A percentile compares a stretch with the other conserved stretches of the same genome.
These are phyloP conservation scores for Ophthalmolycus amberensis DNA, from an alignment of 2,113 vertebrate genomes.

Conservation along the genomic window DNA sequence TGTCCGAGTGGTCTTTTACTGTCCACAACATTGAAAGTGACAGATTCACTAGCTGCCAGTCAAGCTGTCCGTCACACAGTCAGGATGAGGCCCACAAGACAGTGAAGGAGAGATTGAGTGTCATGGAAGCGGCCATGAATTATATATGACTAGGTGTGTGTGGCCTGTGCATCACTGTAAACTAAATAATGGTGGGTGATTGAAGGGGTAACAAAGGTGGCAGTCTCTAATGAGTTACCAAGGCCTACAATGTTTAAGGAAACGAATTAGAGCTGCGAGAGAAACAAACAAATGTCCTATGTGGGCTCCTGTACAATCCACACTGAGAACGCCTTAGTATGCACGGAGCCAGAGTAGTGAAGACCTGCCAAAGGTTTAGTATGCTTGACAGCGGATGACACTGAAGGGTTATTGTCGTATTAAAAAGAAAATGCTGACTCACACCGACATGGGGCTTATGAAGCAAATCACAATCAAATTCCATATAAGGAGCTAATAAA, in stretches of 20 bases:
- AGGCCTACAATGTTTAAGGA: not conserved
- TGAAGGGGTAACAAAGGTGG: constrained; percentile 32
- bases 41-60: constrained; percentile 41
- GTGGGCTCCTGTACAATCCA: not conserved
- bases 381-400: not conserved
- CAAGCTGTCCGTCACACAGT: constrained; percentile 29
- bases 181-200: constrained; percentile 50
- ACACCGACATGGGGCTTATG: not conserved
- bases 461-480: not conserved
- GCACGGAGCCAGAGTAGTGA: not conserved
- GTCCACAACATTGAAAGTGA: constrained; percentile 13
- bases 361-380: not conserved
- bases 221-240: not conserved
- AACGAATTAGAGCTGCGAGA: not conserved
- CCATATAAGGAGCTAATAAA: not conserved
- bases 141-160: constrained; percentile 60
- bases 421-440: not conserved
- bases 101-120: constrained; percentile 59
- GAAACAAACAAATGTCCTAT: not conserved
- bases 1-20: constrained; percentile 4
- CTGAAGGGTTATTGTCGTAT: not conserved
- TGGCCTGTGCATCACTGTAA: constrained; percentile 42
- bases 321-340: accelerated
- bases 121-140: constrained; percentile 74
- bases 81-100: constrained; percentile 31